phyloP scores from a whole-genome alignment of 2,113 vertebrate genomes.

The Strix uralensis region DNA sequence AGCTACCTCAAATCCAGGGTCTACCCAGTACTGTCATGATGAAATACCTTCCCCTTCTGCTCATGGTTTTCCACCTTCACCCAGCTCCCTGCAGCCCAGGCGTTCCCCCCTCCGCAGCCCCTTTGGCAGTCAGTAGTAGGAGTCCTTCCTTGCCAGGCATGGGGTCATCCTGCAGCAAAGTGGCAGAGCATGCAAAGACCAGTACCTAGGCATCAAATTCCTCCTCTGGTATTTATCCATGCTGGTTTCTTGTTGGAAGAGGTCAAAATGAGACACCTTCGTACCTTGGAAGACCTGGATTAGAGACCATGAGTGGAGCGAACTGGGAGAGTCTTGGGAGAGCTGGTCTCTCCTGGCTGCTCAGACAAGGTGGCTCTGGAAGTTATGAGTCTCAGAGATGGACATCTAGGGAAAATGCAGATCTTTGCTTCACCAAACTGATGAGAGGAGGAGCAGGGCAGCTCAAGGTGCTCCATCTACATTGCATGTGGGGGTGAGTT shows the following conservation, averaged over 20 bases:
- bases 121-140: neutral
- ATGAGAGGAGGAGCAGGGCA: neutral
- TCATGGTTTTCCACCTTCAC: neutral
- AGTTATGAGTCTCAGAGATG: neutral
- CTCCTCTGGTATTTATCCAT: neutral
- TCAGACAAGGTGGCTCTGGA: neutral
- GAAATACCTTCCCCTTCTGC: neutral
- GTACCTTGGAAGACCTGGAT: neutral
- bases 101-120: neutral
- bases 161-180: neutral
- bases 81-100: neutral
- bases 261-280: neutral
- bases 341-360: neutral
- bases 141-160: rapidly evolving
- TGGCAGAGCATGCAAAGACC: no score
- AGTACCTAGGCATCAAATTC: neutral
- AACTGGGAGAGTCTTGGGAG: neutral
- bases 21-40: neutral
- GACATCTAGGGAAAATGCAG: neutral
- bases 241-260: neutral
- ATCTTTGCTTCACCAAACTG: neutral
- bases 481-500: rapidly evolving
- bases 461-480: neutral
- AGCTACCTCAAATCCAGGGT: neutral
- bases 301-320: rapidly evolving